Percentiles rank a stretch among this genome's conserved stretches.
These are phyloP conservation scores for Drosophila incognita DNA, from an alignment of 2,888 invertebrate genomes.

Conservation along the genomic window DNA sequence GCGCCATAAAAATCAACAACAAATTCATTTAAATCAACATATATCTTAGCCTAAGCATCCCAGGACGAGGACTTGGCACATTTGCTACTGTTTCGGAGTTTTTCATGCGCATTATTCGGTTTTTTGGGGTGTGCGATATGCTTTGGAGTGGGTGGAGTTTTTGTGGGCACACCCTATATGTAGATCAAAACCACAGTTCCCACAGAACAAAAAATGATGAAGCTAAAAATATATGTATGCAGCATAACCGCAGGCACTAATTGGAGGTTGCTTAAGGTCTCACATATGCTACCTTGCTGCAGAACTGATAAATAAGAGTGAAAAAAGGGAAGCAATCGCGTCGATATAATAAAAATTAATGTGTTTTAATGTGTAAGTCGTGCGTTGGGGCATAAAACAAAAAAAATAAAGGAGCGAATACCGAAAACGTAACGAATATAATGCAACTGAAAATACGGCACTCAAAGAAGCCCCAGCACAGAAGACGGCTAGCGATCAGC, in stretches of 20 bases:
- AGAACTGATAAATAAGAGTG: constrained; percentile 63
- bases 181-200: constrained; percentile 60
- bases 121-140: constrained; percentile 15
- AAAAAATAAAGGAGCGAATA: constrained; percentile 12
- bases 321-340: constrained; percentile 55
- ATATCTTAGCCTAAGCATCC: constrained; percentile 61
- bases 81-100: constrained; percentile 75
- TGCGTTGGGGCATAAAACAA: constrained; percentile 73
- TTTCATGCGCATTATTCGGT: constrained; percentile 62
- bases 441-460: constrained; percentile 48
- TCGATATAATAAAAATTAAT: constrained; percentile 75
- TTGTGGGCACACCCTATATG: constrained; percentile 54
- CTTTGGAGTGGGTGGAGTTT: constrained; percentile 28
- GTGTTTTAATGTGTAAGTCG: constrained; percentile 83
- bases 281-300: constrained; percentile 62
- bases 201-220: constrained; percentile 49
- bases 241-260: constrained; percentile 64
- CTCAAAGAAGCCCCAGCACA: constrained; percentile 65
- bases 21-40: constrained; percentile 79
- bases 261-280: constrained; percentile 78
- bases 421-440: constrained; percentile 43
- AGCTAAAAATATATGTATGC: constrained; percentile 62
- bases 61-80: constrained; percentile 40
- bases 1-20: constrained; percentile 78
- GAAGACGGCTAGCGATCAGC: constrained; percentile 61